phyloP scores from a whole-genome alignment of 2,888 invertebrate species.

The Eupithecia subumbrata region DNA sequence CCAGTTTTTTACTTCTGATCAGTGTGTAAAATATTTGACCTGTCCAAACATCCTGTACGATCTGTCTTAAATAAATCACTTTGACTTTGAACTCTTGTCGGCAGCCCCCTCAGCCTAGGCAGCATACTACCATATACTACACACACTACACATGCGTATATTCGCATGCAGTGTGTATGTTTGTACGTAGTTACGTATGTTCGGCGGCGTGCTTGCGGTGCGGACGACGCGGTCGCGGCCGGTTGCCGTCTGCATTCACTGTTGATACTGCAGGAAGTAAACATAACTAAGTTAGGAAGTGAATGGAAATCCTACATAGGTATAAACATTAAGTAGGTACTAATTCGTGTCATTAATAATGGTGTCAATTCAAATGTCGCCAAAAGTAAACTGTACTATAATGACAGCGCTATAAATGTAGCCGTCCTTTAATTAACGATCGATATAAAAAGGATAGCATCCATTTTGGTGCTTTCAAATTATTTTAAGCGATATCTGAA shows the following conservation, averaged over 20 bases:
- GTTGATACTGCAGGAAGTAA: slow-evolving; percentile 13
- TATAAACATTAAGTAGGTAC: background rate
- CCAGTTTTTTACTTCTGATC: background rate
- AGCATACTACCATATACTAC: background rate
- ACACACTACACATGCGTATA: background rate
- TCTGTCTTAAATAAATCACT: background rate
- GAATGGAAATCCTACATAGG: background rate
- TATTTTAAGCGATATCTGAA: no score
- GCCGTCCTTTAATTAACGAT: no score
- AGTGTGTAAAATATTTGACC: background rate
- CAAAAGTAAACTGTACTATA: background rate
- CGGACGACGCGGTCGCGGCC: slow-evolving; percentile 57
- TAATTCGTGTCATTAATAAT: background rate
- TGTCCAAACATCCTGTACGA: background rate
- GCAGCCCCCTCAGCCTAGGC: background rate
- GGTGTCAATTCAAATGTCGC: background rate
- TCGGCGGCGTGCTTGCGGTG: slow-evolving; percentile 68
- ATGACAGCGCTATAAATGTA: no score
- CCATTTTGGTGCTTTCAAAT: no score
- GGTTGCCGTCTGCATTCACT: slow-evolving; percentile 42
- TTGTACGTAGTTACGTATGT: slow-evolving; percentile 66
- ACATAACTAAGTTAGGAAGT: background rate
- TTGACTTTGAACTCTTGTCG: background rate
- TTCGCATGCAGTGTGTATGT: background rate
- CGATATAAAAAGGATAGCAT: no score